These are phyloP conservation scores for Agapornis canus DNA, from an alignment of 2,797 vertebrate genomes.

Conservation along the genomic window DNA sequence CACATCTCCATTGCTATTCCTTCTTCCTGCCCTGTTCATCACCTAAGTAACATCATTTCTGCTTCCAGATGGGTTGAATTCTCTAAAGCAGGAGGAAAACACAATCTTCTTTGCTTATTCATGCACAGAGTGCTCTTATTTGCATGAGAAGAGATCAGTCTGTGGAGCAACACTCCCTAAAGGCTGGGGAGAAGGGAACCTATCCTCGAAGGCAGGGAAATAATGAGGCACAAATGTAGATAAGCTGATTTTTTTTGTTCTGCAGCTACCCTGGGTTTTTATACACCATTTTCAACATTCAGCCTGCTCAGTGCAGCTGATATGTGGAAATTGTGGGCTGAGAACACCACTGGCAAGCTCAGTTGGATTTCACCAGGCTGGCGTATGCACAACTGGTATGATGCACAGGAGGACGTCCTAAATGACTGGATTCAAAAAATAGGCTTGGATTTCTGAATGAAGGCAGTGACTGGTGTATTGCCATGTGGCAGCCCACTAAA, in stretches of 20 bases:
- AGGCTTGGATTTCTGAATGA: background rate
- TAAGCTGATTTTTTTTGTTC: background rate
- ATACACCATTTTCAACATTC: background rate
- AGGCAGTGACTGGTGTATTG: rapidly evolving
- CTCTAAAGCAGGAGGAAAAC: background rate
- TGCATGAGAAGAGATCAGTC: constrained; percentile 34
- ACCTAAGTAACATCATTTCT: background rate
- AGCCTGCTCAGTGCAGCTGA: background rate
- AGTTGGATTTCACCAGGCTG: rapidly evolving
- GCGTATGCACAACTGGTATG: rapidly evolving
- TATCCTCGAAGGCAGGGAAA: background rate
- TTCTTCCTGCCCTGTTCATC: constrained; percentile 11
- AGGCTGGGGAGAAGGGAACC: background rate
- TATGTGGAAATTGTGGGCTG: background rate
- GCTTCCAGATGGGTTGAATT: constrained; percentile 18
- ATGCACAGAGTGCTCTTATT: background rate
- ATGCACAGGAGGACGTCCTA: background rate
- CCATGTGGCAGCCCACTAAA: background rate
- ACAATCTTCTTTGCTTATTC: constrained; percentile 22
- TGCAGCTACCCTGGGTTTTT: background rate
- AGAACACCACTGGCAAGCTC: background rate
- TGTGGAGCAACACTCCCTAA: background rate
- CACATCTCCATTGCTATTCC: background rate
- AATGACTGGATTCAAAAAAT: background rate
- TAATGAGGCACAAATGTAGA: background rate